Conservation (phyloP, 2,113 vertebrate species). For the Urocitellus parryii region DNA sequence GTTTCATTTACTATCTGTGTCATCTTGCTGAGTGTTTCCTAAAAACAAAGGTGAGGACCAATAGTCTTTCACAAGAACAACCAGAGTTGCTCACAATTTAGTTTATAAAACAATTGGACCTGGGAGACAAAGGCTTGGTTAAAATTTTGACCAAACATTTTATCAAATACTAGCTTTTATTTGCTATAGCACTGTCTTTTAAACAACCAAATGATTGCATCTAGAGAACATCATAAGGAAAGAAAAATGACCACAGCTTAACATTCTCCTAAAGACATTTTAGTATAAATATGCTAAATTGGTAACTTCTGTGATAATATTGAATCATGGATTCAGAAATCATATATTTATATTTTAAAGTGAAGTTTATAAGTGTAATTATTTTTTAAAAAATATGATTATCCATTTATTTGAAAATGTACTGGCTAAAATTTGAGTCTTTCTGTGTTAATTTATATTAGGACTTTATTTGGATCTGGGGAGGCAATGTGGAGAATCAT, state of each 20-base stretch:
- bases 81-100: neutral
- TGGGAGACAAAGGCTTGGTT: neutral
- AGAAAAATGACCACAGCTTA: neutral
- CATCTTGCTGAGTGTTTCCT: slow-evolving; percentile 96
- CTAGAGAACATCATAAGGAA: neutral
- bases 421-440: neutral
- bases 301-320: neutral
- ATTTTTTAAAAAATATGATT: slow-evolving; percentile 13
- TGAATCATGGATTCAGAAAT: neutral
- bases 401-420: neutral
- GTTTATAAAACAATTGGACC: neutral
- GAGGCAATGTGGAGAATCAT: neutral
- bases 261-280: neutral
- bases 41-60: slow-evolving; percentile 47
- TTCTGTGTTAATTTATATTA: neutral
- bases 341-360: neutral
- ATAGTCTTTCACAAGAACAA: neutral
- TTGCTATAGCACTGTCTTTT: neutral
- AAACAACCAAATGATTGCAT: neutral
- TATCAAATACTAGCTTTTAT: neutral
- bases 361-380: neutral
- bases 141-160: slow-evolving; percentile 15
- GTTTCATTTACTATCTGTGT: slow-evolving; percentile 94
- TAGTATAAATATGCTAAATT: neutral
- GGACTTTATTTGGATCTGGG: neutral